phyloP scores from a whole-genome alignment of 2,113 vertebrate genomes.

The Lepisosteus osseus region DNA sequence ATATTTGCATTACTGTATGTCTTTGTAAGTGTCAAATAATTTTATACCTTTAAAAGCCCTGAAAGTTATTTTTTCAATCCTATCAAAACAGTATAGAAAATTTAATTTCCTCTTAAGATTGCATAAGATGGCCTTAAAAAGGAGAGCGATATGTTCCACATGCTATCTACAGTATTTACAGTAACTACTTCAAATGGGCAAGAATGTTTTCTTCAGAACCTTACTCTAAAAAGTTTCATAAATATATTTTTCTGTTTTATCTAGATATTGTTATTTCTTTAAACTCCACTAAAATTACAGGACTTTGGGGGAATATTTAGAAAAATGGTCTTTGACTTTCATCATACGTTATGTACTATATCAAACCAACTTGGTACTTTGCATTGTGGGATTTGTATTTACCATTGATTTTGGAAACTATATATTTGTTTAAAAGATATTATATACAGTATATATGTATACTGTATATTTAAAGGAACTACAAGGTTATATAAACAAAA shows the following conservation, averaged over 20 bases:
- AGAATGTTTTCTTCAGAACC: constrained; percentile 6
- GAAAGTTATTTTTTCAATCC: neutral
- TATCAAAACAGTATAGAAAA: constrained; percentile 16
- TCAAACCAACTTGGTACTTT: neutral
- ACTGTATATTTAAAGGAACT: too few species aligned
- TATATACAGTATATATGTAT: too few species aligned
- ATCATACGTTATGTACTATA: neutral
- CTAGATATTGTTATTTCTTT: too few species aligned
- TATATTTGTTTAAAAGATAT: too few species aligned
- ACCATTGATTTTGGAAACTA: too few species aligned
- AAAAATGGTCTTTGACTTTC: constrained; percentile 20
- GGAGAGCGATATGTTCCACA: constrained; percentile 8
- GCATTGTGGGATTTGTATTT: neutral
- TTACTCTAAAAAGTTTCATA: too few species aligned
- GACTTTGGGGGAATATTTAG: constrained; percentile 16
- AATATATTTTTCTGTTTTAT: too few species aligned
- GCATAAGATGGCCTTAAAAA: constrained; percentile 18
- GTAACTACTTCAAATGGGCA: constrained; percentile 14
- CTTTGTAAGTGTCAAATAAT: too few species aligned
- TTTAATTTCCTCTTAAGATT: constrained; percentile 23
- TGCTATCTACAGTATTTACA: constrained; percentile 38
- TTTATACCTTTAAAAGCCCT: neutral
- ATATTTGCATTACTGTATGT: neutral
- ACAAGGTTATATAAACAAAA: too few species aligned
- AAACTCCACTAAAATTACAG: constrained; percentile 10